Conservation (phyloP, 2,113 vertebrate genomes). For the Archilochus colubris region DNA sequence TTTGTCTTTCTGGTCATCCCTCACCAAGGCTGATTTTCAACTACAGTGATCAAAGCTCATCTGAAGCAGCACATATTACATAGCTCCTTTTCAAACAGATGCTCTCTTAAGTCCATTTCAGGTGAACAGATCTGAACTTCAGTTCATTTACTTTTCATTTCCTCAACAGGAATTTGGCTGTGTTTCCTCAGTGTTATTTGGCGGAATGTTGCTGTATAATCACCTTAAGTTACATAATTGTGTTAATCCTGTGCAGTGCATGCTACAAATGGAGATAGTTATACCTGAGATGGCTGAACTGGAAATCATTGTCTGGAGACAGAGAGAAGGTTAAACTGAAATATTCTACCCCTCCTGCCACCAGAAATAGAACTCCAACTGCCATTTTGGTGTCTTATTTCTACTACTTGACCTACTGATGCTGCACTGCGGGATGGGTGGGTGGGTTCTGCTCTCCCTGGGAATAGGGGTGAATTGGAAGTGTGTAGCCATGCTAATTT, state of each 20-base stretch:
- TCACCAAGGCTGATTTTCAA: background rate
- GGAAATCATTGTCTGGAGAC: background rate
- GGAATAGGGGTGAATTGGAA: background rate
- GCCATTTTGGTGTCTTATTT: background rate
- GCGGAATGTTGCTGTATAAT: constrained; percentile 26
- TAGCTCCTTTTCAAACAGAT: background rate
- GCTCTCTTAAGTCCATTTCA: background rate
- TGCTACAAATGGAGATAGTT: background rate
- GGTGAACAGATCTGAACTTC: constrained; percentile 9
- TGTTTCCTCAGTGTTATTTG: background rate
- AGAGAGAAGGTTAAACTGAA: background rate
- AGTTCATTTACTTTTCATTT: constrained; percentile 37
- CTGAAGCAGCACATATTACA: background rate
- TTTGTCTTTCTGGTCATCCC: background rate
- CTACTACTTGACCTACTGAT: background rate
- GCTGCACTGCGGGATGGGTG: background rate
- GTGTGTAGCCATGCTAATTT: background rate
- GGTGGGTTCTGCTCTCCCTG: background rate
- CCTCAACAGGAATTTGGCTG: background rate
- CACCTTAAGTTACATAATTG: constrained; percentile 6
- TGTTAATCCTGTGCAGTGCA: background rate
- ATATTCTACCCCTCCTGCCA: background rate
- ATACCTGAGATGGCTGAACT: background rate
- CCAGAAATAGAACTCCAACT: background rate
- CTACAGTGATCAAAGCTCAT: background rate